These are phyloP conservation scores for Drosophila pseudoobscura DNA, from an alignment of 1,140 invertebrate species.

Conservation along the genomic window DNA sequence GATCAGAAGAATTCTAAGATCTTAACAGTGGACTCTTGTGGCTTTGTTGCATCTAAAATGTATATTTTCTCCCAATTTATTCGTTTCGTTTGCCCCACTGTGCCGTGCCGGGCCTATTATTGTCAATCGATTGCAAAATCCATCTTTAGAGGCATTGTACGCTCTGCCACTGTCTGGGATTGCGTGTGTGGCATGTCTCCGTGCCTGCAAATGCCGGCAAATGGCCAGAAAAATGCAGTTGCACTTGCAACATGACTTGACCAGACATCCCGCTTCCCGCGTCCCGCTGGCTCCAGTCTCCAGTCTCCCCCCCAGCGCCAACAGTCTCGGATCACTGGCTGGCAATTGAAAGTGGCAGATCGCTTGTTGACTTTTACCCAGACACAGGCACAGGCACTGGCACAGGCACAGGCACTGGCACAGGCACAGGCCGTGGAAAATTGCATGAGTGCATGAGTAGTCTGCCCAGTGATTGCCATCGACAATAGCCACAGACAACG, in stretches of 20 bases:
- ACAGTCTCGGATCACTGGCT: constrained; percentile 7
- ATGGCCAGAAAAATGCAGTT: constrained; percentile 51
- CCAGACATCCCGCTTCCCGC: not conserved
- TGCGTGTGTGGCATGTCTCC: constrained; percentile 6
- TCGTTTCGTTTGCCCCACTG: constrained; percentile 14
- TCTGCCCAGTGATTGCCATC: constrained; percentile 35
- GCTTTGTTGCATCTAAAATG: no score
- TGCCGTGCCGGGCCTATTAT: constrained; percentile 21
- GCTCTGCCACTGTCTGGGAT: constrained; percentile 2
- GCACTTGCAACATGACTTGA: constrained; percentile 74
- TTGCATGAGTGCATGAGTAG: constrained; percentile 24
- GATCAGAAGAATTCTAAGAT: not conserved
- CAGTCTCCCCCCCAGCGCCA: not conserved
- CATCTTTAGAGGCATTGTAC: constrained; percentile 34
- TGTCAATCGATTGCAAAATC: constrained; percentile 50
- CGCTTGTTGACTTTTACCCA: constrained; percentile 66
- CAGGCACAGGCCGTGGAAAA: constrained; percentile 2
- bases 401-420: no score
- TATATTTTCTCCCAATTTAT: no score
- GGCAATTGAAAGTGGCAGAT: constrained; percentile 66
- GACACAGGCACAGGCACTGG: constrained; percentile 7
- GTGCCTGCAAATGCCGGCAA: constrained; percentile 16
- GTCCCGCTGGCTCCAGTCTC: no score
- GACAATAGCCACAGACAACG: constrained; percentile 8
- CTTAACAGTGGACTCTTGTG: not conserved